Evolutionary conservation across 2,113 vertebrate genomes (phyloP), one percentile per base, ranked within the genome.

Genomic region (Dasyurus viverrinus): DNA sequence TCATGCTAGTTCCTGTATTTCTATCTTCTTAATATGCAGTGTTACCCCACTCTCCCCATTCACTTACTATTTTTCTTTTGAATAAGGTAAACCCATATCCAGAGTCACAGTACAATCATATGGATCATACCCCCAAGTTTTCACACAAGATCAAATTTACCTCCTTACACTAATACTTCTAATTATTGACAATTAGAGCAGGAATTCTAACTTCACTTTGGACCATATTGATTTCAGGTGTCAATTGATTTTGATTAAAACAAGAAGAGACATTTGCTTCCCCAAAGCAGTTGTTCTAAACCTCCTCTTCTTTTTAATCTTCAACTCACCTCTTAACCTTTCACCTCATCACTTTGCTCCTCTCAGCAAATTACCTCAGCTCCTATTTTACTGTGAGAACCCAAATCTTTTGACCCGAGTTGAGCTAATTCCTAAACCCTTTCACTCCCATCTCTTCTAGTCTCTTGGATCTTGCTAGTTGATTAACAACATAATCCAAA

Each of bases 181-280:
- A 68, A 4, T 36, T 36, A 68, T 16, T 68, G 30, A 25, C 36
- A 36, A 68, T 68, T 27, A 76, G 54, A 96, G 91, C 57, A 94
- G 89, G 95, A 96, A 96, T 97, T 55, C 94, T 89, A 91, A 53
- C 54, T 93, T 97, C 93, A 95, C 93, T 95, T 94, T 95, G 95
- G 91, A 95, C 94, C 93, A 97, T 27, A 93, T 90, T 93, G 92
- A 84, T 93, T 97, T 93, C 90, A 95, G 93, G 76, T 94, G 93
- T 95, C 90, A 96, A n/a, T 95, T 94, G 92, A 53, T 92, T 24
- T 95, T 90, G 93, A 42, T 92, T 91, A 95, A 97, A 95, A 68
- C 90, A 96, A 96, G 91, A 30, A 60, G 24, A 96, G 90, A 93
- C 91, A 93, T 96, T 68, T 68, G 30, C 60, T 36, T 42, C 68